Evolutionary conservation across 2,888 invertebrate genomes (phyloP).

Genomic region (Laspeyria flexula): DNA sequence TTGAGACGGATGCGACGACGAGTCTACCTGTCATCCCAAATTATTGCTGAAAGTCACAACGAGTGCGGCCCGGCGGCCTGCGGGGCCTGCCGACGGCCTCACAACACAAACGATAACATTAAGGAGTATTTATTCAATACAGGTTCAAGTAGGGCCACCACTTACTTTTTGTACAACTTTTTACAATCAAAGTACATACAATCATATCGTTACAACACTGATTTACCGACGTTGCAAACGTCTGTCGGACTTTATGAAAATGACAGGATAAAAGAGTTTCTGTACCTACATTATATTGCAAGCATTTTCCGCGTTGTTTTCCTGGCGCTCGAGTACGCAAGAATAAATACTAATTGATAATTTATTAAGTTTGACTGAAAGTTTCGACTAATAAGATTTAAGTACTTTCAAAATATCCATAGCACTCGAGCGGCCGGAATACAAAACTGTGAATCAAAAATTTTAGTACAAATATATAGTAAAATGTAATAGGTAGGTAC

Average conservation of each 20-base stretch:
- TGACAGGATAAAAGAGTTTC: conserved; percentile 74
- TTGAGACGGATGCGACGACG: conserved; percentile 69
- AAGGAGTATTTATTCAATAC: conserved; percentile 49
- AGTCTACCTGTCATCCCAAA: conserved; percentile 54
- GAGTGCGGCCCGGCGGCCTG: conserved; percentile 21
- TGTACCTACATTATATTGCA: conserved; percentile 72
- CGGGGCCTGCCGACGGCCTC: conserved; percentile 6
- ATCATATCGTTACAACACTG: conserved; percentile 20
- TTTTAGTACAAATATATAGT: conserved; percentile 72
- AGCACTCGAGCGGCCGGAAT: conserved; percentile 50
- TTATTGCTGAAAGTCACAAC: conserved; percentile 80
- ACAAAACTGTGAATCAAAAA: conserved; percentile 52
- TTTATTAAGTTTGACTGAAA: conserved; percentile 48
- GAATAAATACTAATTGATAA: conserved; percentile 41
- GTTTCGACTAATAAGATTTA: conserved; percentile 61
- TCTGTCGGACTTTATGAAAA: conserved; percentile 55
- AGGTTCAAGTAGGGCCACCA: conserved; percentile 56
- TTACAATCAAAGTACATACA: conserved; percentile 52
- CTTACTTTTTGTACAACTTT: conserved; percentile 54
- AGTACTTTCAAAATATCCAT: conserved; percentile 65
- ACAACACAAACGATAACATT: conserved; percentile 51
- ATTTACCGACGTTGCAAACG: conserved; percentile 20
- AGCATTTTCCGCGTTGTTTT: conserved; percentile 59
- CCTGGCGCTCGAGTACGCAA: conserved; percentile 46
- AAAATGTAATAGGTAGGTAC: conserved; percentile 62